Percentiles rank a stretch among this genome's conserved stretches.
Evolutionary conservation across 2,888 invertebrate species (phyloP).

Genomic region (Chironomus riparius): DNA sequence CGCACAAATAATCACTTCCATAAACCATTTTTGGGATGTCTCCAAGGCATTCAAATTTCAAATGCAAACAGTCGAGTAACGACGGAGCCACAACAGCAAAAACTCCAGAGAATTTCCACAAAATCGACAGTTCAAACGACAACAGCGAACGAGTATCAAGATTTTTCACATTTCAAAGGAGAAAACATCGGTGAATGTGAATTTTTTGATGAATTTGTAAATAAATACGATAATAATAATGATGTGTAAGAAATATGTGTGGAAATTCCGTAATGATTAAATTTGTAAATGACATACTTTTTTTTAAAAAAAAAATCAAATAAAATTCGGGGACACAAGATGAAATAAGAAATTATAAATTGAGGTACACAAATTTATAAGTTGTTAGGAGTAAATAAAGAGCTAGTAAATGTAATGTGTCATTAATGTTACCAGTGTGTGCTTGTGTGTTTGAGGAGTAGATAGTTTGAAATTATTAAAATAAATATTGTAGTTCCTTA

Average conservation of each 20-base stretch:
- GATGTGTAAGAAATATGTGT: background rate
- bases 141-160: slow-evolving; percentile 36
- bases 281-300: background rate
- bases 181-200: slow-evolving; percentile 51
- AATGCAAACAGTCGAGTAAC: slow-evolving; percentile 39
- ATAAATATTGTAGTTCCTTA: too few species aligned
- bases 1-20: slow-evolving; percentile 46
- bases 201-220: slow-evolving; percentile 42
- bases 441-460: too few species aligned
- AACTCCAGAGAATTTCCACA: background rate
- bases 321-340: too few species aligned
- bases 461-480: too few species aligned
- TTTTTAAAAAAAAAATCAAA: too few species aligned
- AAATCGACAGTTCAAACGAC: slow-evolving; percentile 32
- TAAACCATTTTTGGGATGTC: slow-evolving; percentile 51
- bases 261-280: background rate
- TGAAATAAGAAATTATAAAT: background rate
- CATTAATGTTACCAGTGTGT: too few species aligned
- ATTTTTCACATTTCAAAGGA: slow-evolving; percentile 50
- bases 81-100: slow-evolving; percentile 30
- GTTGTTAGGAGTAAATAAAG: too few species aligned
- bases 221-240: slow-evolving; percentile 29
- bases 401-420: too few species aligned
- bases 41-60: slow-evolving; percentile 49
- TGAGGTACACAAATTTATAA: background rate